phyloP scores from a whole-genome alignment of 1,140 invertebrate species.

The Zaprionus vittiger region DNA sequence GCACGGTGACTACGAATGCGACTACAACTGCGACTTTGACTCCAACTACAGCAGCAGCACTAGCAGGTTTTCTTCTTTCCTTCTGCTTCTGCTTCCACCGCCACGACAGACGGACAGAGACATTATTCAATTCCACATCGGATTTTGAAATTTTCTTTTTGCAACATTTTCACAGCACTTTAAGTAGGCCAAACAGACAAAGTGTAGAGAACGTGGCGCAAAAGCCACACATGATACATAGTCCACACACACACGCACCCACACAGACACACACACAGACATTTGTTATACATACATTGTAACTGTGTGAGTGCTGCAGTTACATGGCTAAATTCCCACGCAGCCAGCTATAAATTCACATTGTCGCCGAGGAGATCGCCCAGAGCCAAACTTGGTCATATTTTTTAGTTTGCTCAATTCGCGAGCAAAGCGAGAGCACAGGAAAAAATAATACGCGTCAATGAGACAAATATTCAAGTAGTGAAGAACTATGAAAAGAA shows the following conservation, averaged over 20 bases:
- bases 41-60: slow-evolving; percentile 2
- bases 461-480: slow-evolving; percentile 75
- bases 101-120: slow-evolving; percentile 9
- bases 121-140: slow-evolving; percentile 72
- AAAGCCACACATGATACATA: slow-evolving; percentile 54
- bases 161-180: slow-evolving; percentile 69
- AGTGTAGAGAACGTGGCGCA: slow-evolving; percentile 42
- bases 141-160: slow-evolving; percentile 76
- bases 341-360: slow-evolving; percentile 77
- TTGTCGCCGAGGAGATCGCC: slow-evolving; percentile 65
- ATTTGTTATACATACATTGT: slow-evolving; percentile 23
- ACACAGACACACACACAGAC: slow-evolving; percentile 10
- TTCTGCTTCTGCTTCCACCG: not conserved
- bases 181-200: slow-evolving; percentile 61
- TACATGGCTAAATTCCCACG: slow-evolving; percentile 68
- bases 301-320: slow-evolving; percentile 16
- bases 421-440: slow-evolving; percentile 48
- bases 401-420: slow-evolving; percentile 72
- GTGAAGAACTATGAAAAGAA: slow-evolving; percentile 24
- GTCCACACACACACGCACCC: slow-evolving; percentile 1
- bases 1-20: not conserved
- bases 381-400: slow-evolving; percentile 78
- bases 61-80: not conserved
- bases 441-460: slow-evolving; percentile 51
- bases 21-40: not conserved